phyloP scores from a whole-genome alignment of 1,140 invertebrate genomes.

The Zaprionus gabonicus region DNA sequence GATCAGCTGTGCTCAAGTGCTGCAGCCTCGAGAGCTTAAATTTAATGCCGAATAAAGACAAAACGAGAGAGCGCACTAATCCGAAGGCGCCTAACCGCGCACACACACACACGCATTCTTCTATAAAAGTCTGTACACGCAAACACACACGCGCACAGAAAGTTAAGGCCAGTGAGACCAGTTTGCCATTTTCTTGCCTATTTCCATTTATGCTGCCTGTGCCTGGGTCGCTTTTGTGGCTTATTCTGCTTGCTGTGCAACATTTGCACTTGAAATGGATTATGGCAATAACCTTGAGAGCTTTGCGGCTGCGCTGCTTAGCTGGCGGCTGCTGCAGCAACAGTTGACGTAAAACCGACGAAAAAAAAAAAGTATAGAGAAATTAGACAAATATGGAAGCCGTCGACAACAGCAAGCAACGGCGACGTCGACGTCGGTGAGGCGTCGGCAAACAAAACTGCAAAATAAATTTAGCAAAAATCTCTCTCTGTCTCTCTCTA shows the following conservation, averaged over 20 bases:
- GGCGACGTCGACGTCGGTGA: constrained; percentile 6
- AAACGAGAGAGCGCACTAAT: constrained; percentile 38
- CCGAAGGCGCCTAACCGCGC: constrained; percentile 30
- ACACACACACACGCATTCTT: background rate
- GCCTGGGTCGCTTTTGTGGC: constrained; percentile 40
- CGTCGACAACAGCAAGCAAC: constrained; percentile 32
- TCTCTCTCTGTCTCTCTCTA: constrained; percentile 16
- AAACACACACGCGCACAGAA: constrained; percentile 6
- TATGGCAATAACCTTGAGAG: constrained; percentile 82
- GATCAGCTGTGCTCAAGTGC: constrained; percentile 44
- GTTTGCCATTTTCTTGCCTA: constrained; percentile 50
- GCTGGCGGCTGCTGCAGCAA: constrained; percentile 44
- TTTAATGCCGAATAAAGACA: constrained; percentile 55
- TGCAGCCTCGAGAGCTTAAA: constrained; percentile 37
- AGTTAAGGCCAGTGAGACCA: constrained; percentile 24
- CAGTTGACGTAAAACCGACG: constrained; percentile 66
- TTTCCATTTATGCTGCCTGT: constrained; percentile 49
- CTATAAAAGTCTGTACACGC: background rate
- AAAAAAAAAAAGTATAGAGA: constrained; percentile 29
- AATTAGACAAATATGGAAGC: constrained; percentile 75
- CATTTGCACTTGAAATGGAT: constrained; percentile 81
- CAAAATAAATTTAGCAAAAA: constrained; percentile 69
- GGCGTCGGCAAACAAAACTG: constrained; percentile 42
- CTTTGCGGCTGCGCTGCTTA: constrained; percentile 54
- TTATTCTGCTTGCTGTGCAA: constrained; percentile 60